Conservation (phyloP, 2,797 vertebrate species). For the Fratercula arctica region DNA sequence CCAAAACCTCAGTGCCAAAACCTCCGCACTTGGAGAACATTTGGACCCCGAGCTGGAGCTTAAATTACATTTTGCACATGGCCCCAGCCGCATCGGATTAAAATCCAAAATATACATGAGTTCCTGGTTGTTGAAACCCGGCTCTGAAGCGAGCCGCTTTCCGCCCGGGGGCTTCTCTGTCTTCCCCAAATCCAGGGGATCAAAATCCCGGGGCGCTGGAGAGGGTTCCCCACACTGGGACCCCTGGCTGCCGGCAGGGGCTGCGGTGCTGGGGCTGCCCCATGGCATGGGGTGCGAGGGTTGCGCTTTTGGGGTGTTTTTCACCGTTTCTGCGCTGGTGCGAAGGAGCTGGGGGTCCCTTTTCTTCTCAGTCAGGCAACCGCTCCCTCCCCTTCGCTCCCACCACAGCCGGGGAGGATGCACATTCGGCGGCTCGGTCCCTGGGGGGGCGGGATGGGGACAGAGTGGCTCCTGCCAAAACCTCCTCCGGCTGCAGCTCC, state of each 20-base stretch:
- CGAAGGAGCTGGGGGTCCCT: background rate
- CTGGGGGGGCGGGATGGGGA: accelerated
- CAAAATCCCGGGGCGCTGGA: accelerated
- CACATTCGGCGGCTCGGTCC: background rate
- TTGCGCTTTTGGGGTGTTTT: background rate
- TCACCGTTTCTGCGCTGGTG: accelerated
- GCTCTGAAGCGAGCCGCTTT: background rate
- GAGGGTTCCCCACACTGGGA: accelerated
- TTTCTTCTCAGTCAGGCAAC: accelerated
- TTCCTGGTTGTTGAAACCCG: background rate
- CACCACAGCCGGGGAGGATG: background rate
- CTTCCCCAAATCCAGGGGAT: background rate
- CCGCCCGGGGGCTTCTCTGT: background rate
- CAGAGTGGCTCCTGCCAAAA: background rate
- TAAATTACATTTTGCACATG: background rate
- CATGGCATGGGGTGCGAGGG: accelerated
- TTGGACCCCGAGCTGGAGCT: background rate
- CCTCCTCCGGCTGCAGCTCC: background rate
- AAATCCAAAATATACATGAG: background rate
- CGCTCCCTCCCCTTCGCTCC: background rate
- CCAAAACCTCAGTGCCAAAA: constrained; percentile 26
- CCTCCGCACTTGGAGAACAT: background rate
- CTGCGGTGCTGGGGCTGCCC: background rate
- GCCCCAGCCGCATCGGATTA: background rate
- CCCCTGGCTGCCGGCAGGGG: accelerated